Base-by-base conservation (phyloP, 2,888 invertebrate genomes). In the Chrysopilus asiliformis region DNA sequence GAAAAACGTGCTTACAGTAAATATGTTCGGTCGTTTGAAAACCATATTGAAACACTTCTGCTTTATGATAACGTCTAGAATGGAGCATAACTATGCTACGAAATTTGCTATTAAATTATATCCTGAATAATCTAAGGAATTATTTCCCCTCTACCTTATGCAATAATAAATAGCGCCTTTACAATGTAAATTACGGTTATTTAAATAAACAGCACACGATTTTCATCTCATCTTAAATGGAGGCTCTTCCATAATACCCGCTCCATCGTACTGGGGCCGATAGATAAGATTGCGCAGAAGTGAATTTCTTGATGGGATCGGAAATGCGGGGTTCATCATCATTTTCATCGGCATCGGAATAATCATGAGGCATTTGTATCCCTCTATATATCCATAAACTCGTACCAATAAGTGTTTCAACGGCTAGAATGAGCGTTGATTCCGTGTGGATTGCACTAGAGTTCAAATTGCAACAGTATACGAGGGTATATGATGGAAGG, bases 151-250 rank as follows among this genome's bases (percentile, higher is more conserved):
- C 39, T 39, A 34, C 36, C 39, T 36, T 42, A 39, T 41, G 44
- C 43, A 46, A 47, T 52, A 54, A 53, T 51, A 55, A 53, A 54
- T 53, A 50, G 45, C 48, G 45, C 49, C 52, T 47, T 43, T 39
- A 36, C 41, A 42, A 39, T 45, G 42, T 48, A 57, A 57, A 57
- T 57, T 58, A 57, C 53, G 53, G 56, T 57, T 55, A 57, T 57
- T 57, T 58, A 55, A 57, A 57, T 56, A 58, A 58, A 57, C 53
- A 57, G 56, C 57, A 55, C 57, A 57, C 56, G 57, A 57, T 56
- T 57, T 55, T 53, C 53, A 47, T 51, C 40, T 28, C 34, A 30
- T 33, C 34, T 39, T 33, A 28, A 28, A 10, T n/a, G 6, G 14
- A 27, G 14, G 16, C 17, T 16, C 18, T 34, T n/a, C n/a, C n/a